Percentiles rank a stretch among this genome's conserved stretches.
These are phyloP conservation scores for Imbricaverruca yamaguchii DNA, from an alignment of 2,888 invertebrate species.

Conservation along the genomic window DNA sequence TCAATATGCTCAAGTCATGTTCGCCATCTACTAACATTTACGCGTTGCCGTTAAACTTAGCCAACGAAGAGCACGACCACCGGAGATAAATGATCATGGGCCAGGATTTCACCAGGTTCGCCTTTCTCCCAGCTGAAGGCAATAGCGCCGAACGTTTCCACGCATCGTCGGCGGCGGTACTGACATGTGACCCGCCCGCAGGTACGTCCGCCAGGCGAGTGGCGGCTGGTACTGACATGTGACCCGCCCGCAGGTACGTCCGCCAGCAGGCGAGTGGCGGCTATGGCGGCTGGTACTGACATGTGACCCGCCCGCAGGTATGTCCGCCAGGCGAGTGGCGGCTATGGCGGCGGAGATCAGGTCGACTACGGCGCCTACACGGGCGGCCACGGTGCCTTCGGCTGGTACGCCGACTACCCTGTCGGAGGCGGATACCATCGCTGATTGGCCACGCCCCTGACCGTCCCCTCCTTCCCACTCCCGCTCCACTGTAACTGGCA, in stretches of 20 bases:
- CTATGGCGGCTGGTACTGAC: neutral
- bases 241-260: neutral
- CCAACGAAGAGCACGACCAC: too few species aligned
- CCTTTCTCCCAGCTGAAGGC: too few species aligned
- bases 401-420: slow-evolving; percentile 38
- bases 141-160: too few species aligned
- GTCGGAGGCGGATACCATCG: slow-evolving; percentile 25
- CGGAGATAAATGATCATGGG: too few species aligned
- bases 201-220: neutral
- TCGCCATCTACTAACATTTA: too few species aligned
- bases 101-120: too few species aligned
- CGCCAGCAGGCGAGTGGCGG: neutral
- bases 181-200: neutral
- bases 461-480: neutral
- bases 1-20: too few species aligned
- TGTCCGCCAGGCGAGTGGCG: neutral
- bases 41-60: too few species aligned
- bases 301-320: neutral
- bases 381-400: slow-evolving; percentile 38
- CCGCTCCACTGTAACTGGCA: too few species aligned
- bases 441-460: neutral
- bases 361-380: slow-evolving; percentile 38
- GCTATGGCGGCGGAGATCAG: slow-evolving; percentile 27
- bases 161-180: too few species aligned
- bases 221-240: neutral